Conservation (phyloP, 2,888 invertebrate genomes). For the Oxyscelio sp. region DNA sequence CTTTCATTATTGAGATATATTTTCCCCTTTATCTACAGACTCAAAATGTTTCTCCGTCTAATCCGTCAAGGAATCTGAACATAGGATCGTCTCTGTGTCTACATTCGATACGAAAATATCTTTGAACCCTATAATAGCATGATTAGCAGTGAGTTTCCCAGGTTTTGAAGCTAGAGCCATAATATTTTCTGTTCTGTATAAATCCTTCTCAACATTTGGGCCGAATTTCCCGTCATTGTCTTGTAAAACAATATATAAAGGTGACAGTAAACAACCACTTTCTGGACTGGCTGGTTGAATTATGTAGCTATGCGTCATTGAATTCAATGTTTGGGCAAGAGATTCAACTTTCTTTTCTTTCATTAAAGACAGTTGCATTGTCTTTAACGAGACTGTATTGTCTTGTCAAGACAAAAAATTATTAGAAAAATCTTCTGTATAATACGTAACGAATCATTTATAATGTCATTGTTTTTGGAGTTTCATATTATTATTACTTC, state of each 20-base stretch:
- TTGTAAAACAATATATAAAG: constrained; percentile 59
- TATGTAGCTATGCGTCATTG: too few relatives aligned
- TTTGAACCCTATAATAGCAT: constrained; percentile 63
- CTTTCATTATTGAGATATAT: constrained; percentile 16
- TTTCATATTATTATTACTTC: too few relatives aligned
- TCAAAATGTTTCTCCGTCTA: constrained; percentile 45
- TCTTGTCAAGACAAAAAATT: too few relatives aligned
- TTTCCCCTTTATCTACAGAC: constrained; percentile 31
- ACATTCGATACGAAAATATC: constrained; percentile 44
- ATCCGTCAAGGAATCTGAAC: constrained; percentile 62
- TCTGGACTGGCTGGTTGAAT: too few relatives aligned
- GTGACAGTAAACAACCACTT: too few relatives aligned
- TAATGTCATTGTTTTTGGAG: too few relatives aligned
- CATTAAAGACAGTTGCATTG: too few relatives aligned
- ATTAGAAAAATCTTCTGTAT: too few relatives aligned
- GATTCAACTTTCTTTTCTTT: too few relatives aligned
- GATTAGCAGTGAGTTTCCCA: constrained; percentile 57
- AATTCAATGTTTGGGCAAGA: too few relatives aligned
- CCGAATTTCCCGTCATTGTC: constrained; percentile 67
- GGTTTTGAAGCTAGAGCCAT: constrained; percentile 51
- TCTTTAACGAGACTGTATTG: too few relatives aligned
- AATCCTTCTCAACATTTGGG: constrained; percentile 55
- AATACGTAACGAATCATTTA: too few relatives aligned
- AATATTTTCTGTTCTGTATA: constrained; percentile 61
- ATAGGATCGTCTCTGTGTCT: constrained; percentile 38